Evolutionary conservation across 2,113 vertebrate species (phyloP).

Genomic region (Corydoras maculifer): DNA sequence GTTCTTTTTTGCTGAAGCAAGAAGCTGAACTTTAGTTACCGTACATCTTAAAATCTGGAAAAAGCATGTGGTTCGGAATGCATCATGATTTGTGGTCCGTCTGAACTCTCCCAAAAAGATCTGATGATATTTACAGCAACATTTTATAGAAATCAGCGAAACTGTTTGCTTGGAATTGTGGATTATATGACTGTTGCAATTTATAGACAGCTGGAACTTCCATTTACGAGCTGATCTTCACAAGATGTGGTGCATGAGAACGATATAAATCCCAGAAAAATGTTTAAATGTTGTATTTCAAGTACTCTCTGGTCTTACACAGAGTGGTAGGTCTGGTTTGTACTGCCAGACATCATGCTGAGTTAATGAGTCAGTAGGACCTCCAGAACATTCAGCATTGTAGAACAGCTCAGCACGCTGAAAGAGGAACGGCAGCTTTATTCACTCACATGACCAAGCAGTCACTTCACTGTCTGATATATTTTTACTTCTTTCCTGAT

Average conservation of each 20-base stretch:
- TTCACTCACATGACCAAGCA: no score
- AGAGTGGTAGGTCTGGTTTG: neutral
- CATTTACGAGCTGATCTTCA: neutral
- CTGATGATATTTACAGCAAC: neutral
- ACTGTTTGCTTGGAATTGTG: neutral
- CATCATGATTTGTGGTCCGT: neutral
- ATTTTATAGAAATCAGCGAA: constrained; percentile 6
- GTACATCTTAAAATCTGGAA: neutral
- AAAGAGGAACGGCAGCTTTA: constrained; percentile 15
- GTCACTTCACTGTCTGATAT: no score
- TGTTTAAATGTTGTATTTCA: no score
- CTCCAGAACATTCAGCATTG: constrained; percentile 20
- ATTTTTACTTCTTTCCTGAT: no score
- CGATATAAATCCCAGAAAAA: no score
- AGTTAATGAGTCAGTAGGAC: no score
- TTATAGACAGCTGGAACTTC: neutral
- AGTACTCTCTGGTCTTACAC: neutral
- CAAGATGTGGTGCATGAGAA: neutral
- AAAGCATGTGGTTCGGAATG: neutral
- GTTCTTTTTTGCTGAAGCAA: no score
- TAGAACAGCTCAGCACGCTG: constrained; percentile 47
- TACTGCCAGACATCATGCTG: neutral
- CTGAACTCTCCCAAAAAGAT: neutral
- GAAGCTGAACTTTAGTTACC: no score
- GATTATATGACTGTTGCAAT: constrained; percentile 1